Evolutionary conservation across 2,113 vertebrate genomes (phyloP).

Genomic region (Erpornis zantholeuca): DNA sequence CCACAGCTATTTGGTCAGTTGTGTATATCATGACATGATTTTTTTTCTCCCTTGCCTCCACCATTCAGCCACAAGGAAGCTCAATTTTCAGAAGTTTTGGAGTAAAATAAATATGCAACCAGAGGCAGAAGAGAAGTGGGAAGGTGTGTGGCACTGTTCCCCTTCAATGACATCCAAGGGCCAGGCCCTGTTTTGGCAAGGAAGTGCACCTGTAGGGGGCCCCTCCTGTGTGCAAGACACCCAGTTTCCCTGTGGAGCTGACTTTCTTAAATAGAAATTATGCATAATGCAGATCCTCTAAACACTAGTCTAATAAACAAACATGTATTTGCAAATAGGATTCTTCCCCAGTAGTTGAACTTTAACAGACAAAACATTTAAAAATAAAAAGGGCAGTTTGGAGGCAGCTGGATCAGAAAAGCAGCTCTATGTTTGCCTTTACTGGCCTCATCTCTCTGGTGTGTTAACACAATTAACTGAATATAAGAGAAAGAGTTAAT

Average conservation of each 20-base stretch:
- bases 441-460: neutral
- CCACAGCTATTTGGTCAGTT: neutral
- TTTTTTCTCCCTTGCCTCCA: neutral
- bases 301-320: neutral
- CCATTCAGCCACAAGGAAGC: neutral
- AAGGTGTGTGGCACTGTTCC: neutral
- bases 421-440: neutral
- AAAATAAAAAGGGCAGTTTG: neutral
- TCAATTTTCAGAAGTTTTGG: neutral
- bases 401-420: neutral
- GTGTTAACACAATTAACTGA: neutral
- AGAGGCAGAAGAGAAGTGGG: neutral
- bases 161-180: neutral
- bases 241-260: neutral
- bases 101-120: neutral
- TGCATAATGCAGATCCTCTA: neutral
- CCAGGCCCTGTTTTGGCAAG: neutral
- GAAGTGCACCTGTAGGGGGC: rapidly evolving
- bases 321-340: neutral
- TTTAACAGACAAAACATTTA: neutral
- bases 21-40: rapidly evolving
- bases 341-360: neutral
- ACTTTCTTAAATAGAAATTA: neutral
- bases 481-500: slow-evolving; percentile 9
- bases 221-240: neutral